These are phyloP conservation scores for Eudemis profundana DNA, from an alignment of 2,888 invertebrate genomes.

Conservation along the genomic window DNA sequence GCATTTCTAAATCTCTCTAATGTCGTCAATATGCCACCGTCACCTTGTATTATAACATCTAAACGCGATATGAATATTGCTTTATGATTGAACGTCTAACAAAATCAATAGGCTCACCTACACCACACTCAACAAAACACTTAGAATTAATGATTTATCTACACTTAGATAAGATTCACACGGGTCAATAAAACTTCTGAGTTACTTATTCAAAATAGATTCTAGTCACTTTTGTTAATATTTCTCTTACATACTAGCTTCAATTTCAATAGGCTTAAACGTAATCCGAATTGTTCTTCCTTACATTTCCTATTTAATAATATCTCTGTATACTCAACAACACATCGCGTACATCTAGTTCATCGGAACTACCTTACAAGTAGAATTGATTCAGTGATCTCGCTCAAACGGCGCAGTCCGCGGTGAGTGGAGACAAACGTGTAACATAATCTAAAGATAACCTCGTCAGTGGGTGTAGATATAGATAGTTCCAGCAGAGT, in stretches of 20 bases:
- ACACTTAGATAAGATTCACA: conserved; percentile 40
- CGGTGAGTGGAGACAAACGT: conserved; percentile 47
- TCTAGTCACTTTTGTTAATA: conserved; percentile 36
- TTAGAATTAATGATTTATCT: conserved; percentile 32
- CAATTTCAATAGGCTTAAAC: conserved; percentile 37
- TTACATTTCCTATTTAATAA: conserved; percentile 47
- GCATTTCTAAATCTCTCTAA: conserved; percentile 37
- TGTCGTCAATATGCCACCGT: conserved; percentile 23
- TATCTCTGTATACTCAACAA: conserved; percentile 37
- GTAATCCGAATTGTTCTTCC: conserved; percentile 29
- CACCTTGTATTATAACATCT: conserved; percentile 35
- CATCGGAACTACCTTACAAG: conserved; percentile 44
- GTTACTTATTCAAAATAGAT: conserved; percentile 35
- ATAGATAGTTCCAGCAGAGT: too few species aligned
- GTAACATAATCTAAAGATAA: conserved; percentile 45
- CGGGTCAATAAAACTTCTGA: conserved; percentile 35
- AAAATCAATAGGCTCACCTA: conserved; percentile 33
- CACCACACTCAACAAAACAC: conserved; percentile 32
- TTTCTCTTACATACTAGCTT: conserved; percentile 40
- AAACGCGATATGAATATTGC: conserved; percentile 32
- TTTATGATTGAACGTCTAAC: conserved; percentile 34
- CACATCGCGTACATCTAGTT: conserved; percentile 41
- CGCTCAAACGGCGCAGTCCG: conserved; percentile 47
- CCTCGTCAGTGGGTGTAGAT: conserved; percentile 40
- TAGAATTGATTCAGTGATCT: conserved; percentile 49